Base-by-base conservation (phyloP, 1,140 invertebrate genomes). In the Lepidostoma basale region DNA sequence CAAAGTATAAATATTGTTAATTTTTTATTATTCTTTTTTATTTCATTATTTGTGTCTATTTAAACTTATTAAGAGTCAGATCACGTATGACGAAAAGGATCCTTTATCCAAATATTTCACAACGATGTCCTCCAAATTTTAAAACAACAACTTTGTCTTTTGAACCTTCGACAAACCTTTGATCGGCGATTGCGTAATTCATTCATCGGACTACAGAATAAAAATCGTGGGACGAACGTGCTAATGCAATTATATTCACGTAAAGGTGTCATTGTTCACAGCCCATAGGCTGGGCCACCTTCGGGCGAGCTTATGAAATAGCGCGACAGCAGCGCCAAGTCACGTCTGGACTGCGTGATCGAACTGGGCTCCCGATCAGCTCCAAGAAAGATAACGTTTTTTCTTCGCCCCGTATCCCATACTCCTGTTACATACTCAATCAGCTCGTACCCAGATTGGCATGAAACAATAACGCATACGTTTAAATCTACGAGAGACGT, bases 261-360 rank as follows among this genome's bases (percentile, higher is more conserved):
- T 67, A 67, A 67, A 67, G 64, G 64, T 67, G 64, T 67, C 64
- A 67, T 67, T 67, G 64, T 67, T 42, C 49, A 58, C 39, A 12
- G 56, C 8, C 39, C 56, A 59, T 59, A 59, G 39, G n/a, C 18
- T 59, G 5, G 4, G n/a, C n/a, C 16, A 59, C 56, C 56, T 59
- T 42, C 33, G 23, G 20, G 20, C 8, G 3, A 3, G 12, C 14
- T 67, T 58, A 67, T 44, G 64, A 67, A 56, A 67, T 56, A 56
- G 16, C 45, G 28, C 52, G 30, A 36, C 64, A 56, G 14, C 59
- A 8, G 44, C 26, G 64, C 64, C 64, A 67, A 40, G 20, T 56
- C 64, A 67, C 64, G 64, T 67, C 25, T 33, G 14, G 28, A 12
- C 14, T 49, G 33, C 64, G 64, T 59, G 64, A 67, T 23, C 52